Base-by-base conservation (phyloP, 2,888 invertebrate genomes). In the Quadroppia sp. region DNA sequence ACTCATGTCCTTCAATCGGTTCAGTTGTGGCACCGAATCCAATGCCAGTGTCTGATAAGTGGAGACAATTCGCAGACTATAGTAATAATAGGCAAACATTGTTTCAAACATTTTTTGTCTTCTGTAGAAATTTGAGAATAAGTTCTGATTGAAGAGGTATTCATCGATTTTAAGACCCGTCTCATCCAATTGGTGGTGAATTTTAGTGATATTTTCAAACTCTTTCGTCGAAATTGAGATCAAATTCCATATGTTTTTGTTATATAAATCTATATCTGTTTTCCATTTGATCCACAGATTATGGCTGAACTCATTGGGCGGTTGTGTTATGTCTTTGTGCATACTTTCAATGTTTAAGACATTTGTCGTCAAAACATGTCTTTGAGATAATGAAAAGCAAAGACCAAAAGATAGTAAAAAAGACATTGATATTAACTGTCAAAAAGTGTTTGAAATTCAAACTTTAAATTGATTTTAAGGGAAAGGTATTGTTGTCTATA, bases 251-350 rank as follows among this genome's bases (percentile, higher is more conserved):
- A 45, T n/a, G 15, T 17, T 17, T 2, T 4, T n/a, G n/a, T 45
- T 45, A 13, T 45, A 45, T 17, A n/a, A 45, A 13, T 45, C 45
- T 13, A 45, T 45, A n/a, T 45, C 15, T 45, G 4, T 13, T n/a
- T 13, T 4, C 45, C 45, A 45, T 45, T 45, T 45, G 7, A 45
- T 13, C 45, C 45, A 45, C 13, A 7, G 13, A 7, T 45, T n/a
- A 45, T 17, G 13, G 13, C n/a, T 2, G n/a, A 45, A 13, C 13
- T 45, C 45, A 17, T 4, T 45, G 2, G 45, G 45, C 45, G 45
- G 45, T 45, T 45, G 13, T 45, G 45, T 45, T 45, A 45, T 45
- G 45, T 45, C n/a, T 45, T 45, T 45, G n/a, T 45, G 45, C 45
- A 45, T n/a, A n/a, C n/a, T n/a, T n/a, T n/a, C n/a, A n/a, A n/a